These are phyloP conservation scores for Calonectris borealis DNA, from an alignment of 2,113 vertebrate species.

Conservation along the genomic window DNA sequence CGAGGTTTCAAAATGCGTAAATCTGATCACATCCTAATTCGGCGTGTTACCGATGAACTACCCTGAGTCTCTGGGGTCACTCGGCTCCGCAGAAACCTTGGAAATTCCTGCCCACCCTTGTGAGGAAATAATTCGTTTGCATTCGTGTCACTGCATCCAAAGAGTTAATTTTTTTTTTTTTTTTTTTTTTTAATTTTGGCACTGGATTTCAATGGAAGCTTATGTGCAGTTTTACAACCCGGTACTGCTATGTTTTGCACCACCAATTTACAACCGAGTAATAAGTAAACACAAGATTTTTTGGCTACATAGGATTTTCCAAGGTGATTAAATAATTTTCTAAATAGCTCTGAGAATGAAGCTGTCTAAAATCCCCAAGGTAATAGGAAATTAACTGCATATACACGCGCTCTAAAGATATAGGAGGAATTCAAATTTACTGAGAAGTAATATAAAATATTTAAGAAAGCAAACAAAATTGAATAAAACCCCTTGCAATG, in stretches of 20 bases:
- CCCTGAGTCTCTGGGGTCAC: not conserved
- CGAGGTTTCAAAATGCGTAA: slow-evolving; percentile 79
- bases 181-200: not conserved
- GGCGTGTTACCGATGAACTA: not conserved
- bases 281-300: slow-evolving; percentile 18
- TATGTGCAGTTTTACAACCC: slow-evolving; percentile 4
- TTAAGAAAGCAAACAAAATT: slow-evolving; percentile 36
- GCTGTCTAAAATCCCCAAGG: slow-evolving; percentile 32
- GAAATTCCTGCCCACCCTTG: slow-evolving; percentile 24
- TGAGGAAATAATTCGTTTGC: not conserved
- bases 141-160: not conserved
- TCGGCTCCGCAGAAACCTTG: not conserved
- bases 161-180: not conserved
- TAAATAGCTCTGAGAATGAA: slow-evolving; percentile 24
- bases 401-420: not conserved
- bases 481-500: not conserved
- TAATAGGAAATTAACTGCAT: not conserved
- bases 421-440: not conserved
- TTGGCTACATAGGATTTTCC: slow-evolving; percentile 12
- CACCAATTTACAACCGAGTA: not conserved
- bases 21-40: slow-evolving; percentile 73
- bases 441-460: not conserved
- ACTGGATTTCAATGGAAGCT: not conserved
- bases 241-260: not conserved
- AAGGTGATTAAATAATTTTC: slow-evolving; percentile 53